Base-by-base conservation (phyloP, 1,140 invertebrate species). In the Drosophila pandora region DNA sequence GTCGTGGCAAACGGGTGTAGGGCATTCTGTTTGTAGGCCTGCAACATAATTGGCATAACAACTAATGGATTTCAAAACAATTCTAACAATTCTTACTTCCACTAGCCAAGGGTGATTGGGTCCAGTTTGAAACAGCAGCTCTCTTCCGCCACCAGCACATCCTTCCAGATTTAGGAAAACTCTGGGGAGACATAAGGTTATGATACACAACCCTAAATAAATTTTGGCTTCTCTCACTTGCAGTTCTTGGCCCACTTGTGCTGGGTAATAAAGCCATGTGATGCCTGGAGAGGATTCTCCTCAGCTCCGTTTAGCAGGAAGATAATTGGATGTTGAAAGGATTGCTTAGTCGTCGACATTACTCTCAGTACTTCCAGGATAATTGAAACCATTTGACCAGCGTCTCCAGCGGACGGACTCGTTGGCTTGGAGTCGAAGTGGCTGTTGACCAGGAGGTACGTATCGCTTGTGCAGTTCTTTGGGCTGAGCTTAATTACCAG, bases 181-280 rank as follows among this genome's bases (percentile, higher is more conserved):
- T 82, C 95, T 94, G 12, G 5, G 10, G 3, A 25, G 13, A 17
- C 17, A 0, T 43, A 5, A 1, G 41, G 17, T 13, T 43, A 21
- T 21, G 2, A 5, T 43, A 43, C 17, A 8, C 13, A 6, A 43
- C 17, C 17, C n/a, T 43, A 13, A 13, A 8, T 7, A 43, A 13
- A 21, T 21, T 7, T 13, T 0, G 41, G 2, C 41, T 12, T 22
- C 7, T 72, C 77, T 90, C 45, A 91, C 90, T 68, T 77, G 64
- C 94, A 94, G 90, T 95, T 94, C 63, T 94, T 93, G 0, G 96
- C 96, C 97, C 97, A 99, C 73, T 93, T 94, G 93, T 99, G 98
- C 91, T 97, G 95, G 0, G 97, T 98, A 75, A 99, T 97, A 92
- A 99, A 99, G n/a, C 96, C 98, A 94, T 99, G 98, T 54, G 97